These are phyloP conservation scores for Saccostrea glomerata DNA, from an alignment of 1,140 invertebrate genomes.

Conservation along the genomic window DNA sequence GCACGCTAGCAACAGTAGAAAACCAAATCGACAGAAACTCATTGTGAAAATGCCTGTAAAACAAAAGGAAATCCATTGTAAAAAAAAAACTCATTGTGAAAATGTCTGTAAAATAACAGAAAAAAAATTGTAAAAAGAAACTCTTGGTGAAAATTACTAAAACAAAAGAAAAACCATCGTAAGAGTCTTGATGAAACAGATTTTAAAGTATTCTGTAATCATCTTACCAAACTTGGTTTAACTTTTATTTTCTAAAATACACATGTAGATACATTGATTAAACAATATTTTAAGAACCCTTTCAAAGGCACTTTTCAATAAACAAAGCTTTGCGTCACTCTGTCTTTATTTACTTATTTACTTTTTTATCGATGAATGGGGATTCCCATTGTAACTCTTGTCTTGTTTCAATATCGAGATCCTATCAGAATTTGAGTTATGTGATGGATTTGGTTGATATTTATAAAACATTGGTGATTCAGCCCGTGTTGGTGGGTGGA, in stretches of 20 bases:
- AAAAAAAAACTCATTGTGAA: constrained; percentile 58
- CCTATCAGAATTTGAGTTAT: constrained; percentile 31
- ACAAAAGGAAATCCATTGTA: constrained; percentile 41
- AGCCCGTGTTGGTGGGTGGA: constrained; percentile 18
- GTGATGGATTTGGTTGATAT: constrained; percentile 19
- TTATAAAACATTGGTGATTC: constrained; percentile 25
- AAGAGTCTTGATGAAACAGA: background rate
- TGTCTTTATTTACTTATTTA: constrained; percentile 33
- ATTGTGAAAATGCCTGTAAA: constrained; percentile 67
- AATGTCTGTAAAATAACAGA: constrained; percentile 62
- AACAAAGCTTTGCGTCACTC: constrained; percentile 32
- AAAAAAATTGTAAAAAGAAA: constrained; percentile 24
- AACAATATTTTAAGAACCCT: constrained; percentile 24
- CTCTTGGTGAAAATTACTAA: constrained; percentile 65
- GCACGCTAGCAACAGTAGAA: constrained; percentile 59
- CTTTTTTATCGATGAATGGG: constrained; percentile 34
- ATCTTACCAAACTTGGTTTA: background rate
- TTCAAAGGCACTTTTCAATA: constrained; percentile 5
- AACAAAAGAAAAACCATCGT: too few species aligned
- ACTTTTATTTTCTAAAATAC: constrained; percentile 36
- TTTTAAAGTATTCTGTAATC: background rate
- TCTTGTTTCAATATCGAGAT: constrained; percentile 25
- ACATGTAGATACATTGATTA: constrained; percentile 29
- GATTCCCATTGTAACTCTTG: background rate
- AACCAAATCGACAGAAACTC: constrained; percentile 55